phyloP scores from a whole-genome alignment of 92 coral and sea anemone species.

The Actinostola sp. region DNA sequence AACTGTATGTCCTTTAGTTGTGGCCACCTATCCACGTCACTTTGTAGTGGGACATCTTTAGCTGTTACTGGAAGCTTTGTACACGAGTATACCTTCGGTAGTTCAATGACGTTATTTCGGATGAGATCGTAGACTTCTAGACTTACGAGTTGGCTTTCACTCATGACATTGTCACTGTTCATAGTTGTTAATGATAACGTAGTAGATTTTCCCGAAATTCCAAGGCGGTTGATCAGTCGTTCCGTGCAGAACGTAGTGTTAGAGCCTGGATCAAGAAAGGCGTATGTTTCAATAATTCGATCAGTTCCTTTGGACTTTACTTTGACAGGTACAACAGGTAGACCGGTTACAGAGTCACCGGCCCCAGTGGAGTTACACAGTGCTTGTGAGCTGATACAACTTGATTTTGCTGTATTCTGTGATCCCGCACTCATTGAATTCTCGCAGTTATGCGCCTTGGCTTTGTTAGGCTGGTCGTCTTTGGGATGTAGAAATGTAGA shows the following conservation, averaged over 20 bases:
- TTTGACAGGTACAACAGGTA: constrained; percentile 30
- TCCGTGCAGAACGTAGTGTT: constrained; percentile 55
- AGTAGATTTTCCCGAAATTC: constrained; percentile 26
- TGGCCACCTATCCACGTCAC: constrained; percentile 53
- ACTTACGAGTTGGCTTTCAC: constrained; percentile 33
- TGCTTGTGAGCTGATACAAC: constrained; percentile 12
- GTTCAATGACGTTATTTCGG: constrained; percentile 32
- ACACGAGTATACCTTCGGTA: constrained; percentile 46
- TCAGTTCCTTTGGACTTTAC: constrained; percentile 21
- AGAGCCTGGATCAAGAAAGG: constrained; percentile 61
- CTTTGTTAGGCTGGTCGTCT: neutral
- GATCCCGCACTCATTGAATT: neutral
- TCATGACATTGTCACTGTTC: constrained; percentile 39
- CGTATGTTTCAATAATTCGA: constrained; percentile 30
- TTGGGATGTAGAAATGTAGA: constrained; percentile 19
- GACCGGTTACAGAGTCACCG: constrained; percentile 14
- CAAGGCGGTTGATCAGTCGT: constrained; percentile 43
- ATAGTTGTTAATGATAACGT: constrained; percentile 49
- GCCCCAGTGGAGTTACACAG: constrained; percentile 30
- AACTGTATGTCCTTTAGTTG: constrained; percentile 33
- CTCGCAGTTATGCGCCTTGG: neutral
- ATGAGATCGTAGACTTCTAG: constrained; percentile 53
- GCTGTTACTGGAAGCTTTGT: constrained; percentile 46
- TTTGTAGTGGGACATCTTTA: constrained; percentile 40
- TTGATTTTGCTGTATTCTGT: neutral